Percentiles rank a stretch among this genome's conserved stretches.
These are phyloP conservation scores for Phyllotreta cruciferae DNA, from an alignment of 2,888 invertebrate genomes.

Conservation along the genomic window DNA sequence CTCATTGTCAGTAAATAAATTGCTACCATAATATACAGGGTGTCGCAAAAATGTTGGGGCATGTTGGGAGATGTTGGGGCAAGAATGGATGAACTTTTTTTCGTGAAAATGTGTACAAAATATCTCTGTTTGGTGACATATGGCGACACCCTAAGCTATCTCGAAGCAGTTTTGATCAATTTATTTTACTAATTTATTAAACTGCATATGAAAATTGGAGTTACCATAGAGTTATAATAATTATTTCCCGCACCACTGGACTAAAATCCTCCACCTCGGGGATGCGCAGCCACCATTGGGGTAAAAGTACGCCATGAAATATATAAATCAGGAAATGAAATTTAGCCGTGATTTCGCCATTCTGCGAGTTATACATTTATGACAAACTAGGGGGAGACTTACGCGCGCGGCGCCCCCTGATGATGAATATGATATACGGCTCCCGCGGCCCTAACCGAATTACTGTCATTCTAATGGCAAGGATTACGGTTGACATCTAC, in stretches of 20 bases:
- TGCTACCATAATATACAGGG: no score
- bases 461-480: conserved; percentile 51
- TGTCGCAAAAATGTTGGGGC: no score
- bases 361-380: conserved; percentile 17
- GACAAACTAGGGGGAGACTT: conserved; percentile 32
- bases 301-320: conserved; percentile 25
- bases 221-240: no score
- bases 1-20: no score
- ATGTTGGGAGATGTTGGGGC: no score
- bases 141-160: no score
- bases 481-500: conserved; percentile 46
- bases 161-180: no score
- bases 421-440: conserved; percentile 49
- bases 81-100: no score
- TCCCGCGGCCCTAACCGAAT: conserved; percentile 48
- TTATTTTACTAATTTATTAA: no score
- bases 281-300: background rate
- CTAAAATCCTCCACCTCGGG: background rate
- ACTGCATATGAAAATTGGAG: no score
- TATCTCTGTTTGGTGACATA: no score
- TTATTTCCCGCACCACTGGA: background rate
- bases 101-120: no score
- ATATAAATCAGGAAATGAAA: conserved; percentile 24
- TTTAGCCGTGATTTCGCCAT: conserved; percentile 25
- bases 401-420: conserved; percentile 25